Percentiles rank a stretch among this genome's conserved stretches.
Evolutionary conservation across 1,140 invertebrate species (phyloP).

Genomic region (Eupristina koningsbergeri): DNA sequence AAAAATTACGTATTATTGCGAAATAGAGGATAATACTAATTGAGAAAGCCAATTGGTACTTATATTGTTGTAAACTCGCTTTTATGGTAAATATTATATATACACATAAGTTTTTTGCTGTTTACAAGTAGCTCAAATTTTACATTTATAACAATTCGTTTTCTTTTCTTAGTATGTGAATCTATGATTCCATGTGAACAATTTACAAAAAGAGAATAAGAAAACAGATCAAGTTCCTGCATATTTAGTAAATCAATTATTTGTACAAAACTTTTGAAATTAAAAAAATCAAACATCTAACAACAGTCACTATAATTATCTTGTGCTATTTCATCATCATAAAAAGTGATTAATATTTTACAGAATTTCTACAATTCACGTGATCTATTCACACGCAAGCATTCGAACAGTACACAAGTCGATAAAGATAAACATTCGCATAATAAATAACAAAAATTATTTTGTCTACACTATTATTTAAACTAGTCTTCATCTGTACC

Average conservation of each 20-base stretch:
- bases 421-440: conserved; percentile 54
- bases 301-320: conserved; percentile 47
- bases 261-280: conserved; percentile 54
- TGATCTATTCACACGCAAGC: conserved; percentile 43
- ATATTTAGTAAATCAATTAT: conserved; percentile 50
- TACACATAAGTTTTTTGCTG: conserved; percentile 50
- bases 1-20: conserved; percentile 19
- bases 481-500: conserved; percentile 76
- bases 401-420: conserved; percentile 39
- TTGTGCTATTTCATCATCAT: conserved; percentile 52
- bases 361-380: conserved; percentile 56
- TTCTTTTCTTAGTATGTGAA: conserved; percentile 48
- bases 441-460: conserved; percentile 66
- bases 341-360: conserved; percentile 62
- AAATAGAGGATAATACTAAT: conserved; percentile 35
- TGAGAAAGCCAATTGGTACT: conserved; percentile 39
- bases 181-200: conserved; percentile 41
- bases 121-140: conserved; percentile 52
- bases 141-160: conserved; percentile 51
- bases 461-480: conserved; percentile 56
- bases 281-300: conserved; percentile 50
- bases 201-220: conserved; percentile 51
- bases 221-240: conserved; percentile 51
- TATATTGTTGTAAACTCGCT: conserved; percentile 51
- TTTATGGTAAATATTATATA: conserved; percentile 54